Base-by-base conservation (phyloP, 2,113 vertebrate genomes). In the Lepisosteus oculatus region DNA sequence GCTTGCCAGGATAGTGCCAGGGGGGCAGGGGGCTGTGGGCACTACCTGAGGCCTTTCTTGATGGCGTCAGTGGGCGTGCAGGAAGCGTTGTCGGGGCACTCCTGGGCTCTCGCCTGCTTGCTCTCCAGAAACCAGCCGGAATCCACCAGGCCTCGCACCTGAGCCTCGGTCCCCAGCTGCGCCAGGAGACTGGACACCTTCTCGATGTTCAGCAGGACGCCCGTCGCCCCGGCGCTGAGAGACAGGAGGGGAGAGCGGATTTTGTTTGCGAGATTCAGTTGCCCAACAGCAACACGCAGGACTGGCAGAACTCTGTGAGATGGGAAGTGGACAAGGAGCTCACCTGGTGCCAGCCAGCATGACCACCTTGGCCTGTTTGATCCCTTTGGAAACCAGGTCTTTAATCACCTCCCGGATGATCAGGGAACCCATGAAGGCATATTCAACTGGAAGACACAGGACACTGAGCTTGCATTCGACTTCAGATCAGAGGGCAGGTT, bases 121-220 rank as follows among this genome's bases (percentile, higher is more conserved):
- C 86, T 90, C 61, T 93, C 90, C 54, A 94, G 82, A 77, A 94
- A 94, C 93, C 93, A 94, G 0, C 93, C 93, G 1, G 93, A 94
- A 76, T 94, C 93, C 17, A 94, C 92, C 14, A 93, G 83, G 3
- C 93, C 93, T 61, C 93, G 86, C 29, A 94, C 92, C 80, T 93
- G 93, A 65, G 88, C 83, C 64, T 93, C 90, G 0, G 86, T 85
- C 6, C 91, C 90, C 0, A 93, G 81, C 78, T 90, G 88, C 78
- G 83, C 83, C 75, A 94, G 80, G 69, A 92, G 91, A 76, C 74
- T 81, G 55, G 92, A 89, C 68, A 93, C 89, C 67, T 89, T 85
- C 71, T 93, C 92, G 8, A 94, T 88, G 83, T 94, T 94, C 61
- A 94, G 82, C 77, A 94, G 77, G 61, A 94, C 92, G 69, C 93